Base-by-base conservation (phyloP, 2,113 vertebrate genomes). In the Scartelaos histophorus region DNA sequence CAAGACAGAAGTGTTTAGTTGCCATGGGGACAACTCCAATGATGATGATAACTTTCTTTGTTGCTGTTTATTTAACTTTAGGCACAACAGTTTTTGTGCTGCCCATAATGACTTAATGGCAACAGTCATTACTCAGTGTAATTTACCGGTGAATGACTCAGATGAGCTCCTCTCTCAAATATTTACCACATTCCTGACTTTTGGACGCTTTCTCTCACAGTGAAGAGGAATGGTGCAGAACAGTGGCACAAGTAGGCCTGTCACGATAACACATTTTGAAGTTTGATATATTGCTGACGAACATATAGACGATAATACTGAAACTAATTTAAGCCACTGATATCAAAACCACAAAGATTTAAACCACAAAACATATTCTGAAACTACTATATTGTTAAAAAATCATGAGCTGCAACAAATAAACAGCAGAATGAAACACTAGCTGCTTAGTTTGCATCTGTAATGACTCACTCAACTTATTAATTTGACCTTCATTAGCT, bases 81-180 rank as follows among this genome's bases (percentile, higher is more conserved):
- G 87, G 79, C 70, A 66, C 83, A 84, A 88, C 80, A 76, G 86
- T 88, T 90, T 85, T 82, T 82, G 74, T 75, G 80, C 78, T 80
- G 87, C 89, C 86, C 85, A 88, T 90, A 92, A 91, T 84, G 85
- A 88, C 88, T 88, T 88, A 89, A 92, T 83, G 74, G 82, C 78
- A 86, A 73, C 78, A 87, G 73, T 80, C 77, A 85, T 91, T 90
- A 87, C 88, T 78, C 83, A 86, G 81, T 81, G 83, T 88, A 81
- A 85, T 88, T 89, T 88, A 88, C 86, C 80, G 80, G 75, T 57
- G 79, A 72, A 76, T 90, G 87, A 91, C 82, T 87, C 82, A 85
- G 83, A 87, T 86, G 85, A 90, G 82, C 85, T 89, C 85, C 87
- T 82, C 61, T 80, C 82, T 80, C 70, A 93, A 90, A 88, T 87